These are phyloP conservation scores for Machaerirhynchus nigripectus DNA, from an alignment of 2,113 vertebrate species.

Conservation along the genomic window DNA sequence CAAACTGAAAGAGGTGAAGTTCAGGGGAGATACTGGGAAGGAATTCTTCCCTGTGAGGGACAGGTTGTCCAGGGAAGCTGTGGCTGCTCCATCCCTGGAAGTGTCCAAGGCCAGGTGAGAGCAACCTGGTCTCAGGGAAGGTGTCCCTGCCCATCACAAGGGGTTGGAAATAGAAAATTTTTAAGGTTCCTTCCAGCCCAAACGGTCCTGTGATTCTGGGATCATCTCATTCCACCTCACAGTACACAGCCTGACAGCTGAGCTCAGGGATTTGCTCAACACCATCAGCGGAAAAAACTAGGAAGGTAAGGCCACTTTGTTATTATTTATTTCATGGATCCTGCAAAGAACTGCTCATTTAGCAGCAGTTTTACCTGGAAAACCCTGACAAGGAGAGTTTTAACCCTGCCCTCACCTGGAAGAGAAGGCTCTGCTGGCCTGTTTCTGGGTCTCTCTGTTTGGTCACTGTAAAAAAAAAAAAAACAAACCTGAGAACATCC, in stretches of 20 bases:
- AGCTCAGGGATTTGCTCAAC: background rate
- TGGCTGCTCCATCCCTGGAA: background rate
- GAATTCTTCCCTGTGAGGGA: background rate
- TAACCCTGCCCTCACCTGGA: constrained; percentile 81
- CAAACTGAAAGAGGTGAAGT: background rate
- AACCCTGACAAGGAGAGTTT: background rate
- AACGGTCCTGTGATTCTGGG: background rate
- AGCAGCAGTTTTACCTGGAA: background rate
- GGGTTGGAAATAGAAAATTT: background rate
- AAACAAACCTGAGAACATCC: background rate
- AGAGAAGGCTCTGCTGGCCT: constrained; percentile 93
- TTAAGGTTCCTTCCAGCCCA: background rate
- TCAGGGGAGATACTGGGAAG: too few relatives aligned
- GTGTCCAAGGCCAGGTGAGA: background rate
- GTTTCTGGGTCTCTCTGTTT: constrained; percentile 94
- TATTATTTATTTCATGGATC: background rate
- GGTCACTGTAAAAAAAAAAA: constrained; percentile 78
- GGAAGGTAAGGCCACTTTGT: background rate
- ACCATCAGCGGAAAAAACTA: background rate
- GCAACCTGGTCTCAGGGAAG: background rate
- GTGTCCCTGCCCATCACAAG: background rate
- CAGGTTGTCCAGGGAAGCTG: accelerated
- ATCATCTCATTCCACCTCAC: background rate
- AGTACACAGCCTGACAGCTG: background rate
- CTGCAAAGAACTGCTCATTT: background rate